Evolutionary conservation across 2,888 invertebrate genomes (phyloP).

Genomic region (Tinea semifulvella): DNA sequence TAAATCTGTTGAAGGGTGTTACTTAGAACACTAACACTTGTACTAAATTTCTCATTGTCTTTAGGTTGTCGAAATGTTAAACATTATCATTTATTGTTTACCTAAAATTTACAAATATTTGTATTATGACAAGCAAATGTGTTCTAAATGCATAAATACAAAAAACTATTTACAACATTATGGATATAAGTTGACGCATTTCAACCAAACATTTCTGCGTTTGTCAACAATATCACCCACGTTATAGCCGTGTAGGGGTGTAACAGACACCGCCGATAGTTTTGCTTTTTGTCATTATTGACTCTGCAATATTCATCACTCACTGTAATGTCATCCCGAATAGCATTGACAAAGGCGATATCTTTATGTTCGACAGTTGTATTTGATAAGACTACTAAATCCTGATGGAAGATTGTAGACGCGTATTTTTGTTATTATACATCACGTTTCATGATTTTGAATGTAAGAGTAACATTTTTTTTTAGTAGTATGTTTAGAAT

Average conservation of each 20-base stretch:
- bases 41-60: too few species aligned
- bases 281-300: constrained; percentile 65
- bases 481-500: too few species aligned
- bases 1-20: too few species aligned
- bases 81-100: too few species aligned
- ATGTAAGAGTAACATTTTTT: too few species aligned
- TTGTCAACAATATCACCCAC: neutral
- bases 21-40: too few species aligned
- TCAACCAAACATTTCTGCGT: neutral
- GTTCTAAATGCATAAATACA: too few species aligned
- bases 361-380: constrained; percentile 53
- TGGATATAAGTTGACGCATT: too few species aligned
- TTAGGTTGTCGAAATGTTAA: too few species aligned
- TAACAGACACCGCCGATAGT: constrained; percentile 60
- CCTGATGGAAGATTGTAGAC: constrained; percentile 36
- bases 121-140: too few species aligned
- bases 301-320: constrained; percentile 66
- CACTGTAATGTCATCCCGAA: constrained; percentile 63
- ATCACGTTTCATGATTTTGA: constrained; percentile 1
- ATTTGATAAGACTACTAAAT: constrained; percentile 44
- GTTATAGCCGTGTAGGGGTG: constrained; percentile 24
- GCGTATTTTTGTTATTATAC: constrained; percentile 3
- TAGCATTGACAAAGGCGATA: constrained; percentile 53
- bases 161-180: too few species aligned
- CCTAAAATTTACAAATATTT: too few species aligned